A percentile compares a stretch with the other conserved stretches of the same genome.
phyloP scores from a whole-genome alignment of 2,888 invertebrate species.

The Aphidoletes aphidimyza region DNA sequence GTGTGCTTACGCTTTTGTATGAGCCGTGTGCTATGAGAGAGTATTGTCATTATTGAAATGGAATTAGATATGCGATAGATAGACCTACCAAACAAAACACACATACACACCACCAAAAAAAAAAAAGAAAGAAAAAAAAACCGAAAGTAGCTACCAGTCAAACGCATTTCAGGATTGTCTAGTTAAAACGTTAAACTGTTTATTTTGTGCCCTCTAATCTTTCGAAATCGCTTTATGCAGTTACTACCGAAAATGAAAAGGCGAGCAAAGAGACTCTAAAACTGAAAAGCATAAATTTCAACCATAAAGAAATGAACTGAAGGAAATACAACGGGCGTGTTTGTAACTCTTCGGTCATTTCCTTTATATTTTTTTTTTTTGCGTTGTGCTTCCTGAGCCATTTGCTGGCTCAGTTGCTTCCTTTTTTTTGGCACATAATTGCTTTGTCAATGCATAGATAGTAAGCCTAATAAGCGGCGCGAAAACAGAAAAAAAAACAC shows the following conservation, averaged over 20 bases:
- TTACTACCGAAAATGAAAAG: too few relatives aligned
- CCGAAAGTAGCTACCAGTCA: background rate
- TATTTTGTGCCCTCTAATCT: constrained; percentile 21
- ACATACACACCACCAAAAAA: too few relatives aligned
- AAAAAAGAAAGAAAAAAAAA: background rate
- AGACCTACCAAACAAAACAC: background rate
- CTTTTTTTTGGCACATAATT: background rate
- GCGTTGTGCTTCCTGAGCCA: background rate
- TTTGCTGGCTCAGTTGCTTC: background rate
- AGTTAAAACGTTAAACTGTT: constrained; percentile 46
- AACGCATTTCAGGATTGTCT: constrained; percentile 19
- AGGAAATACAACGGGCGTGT: background rate
- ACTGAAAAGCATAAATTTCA: background rate
- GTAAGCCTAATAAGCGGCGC: too few relatives aligned
- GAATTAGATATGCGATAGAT: constrained; percentile 34
- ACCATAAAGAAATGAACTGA: background rate
- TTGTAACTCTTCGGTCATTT: background rate
- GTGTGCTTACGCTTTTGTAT: constrained; percentile 8
- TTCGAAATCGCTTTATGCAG: constrained; percentile 45
- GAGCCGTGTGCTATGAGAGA: constrained; percentile 1
- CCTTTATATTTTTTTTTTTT: too few relatives aligned
- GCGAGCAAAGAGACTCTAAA: too few relatives aligned
- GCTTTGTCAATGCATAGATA: background rate
- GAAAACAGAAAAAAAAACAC: too few relatives aligned
- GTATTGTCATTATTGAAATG: constrained; percentile 36